Conservation (phyloP, 1,140 invertebrate species). For the Dolichoris vasculosae region DNA sequence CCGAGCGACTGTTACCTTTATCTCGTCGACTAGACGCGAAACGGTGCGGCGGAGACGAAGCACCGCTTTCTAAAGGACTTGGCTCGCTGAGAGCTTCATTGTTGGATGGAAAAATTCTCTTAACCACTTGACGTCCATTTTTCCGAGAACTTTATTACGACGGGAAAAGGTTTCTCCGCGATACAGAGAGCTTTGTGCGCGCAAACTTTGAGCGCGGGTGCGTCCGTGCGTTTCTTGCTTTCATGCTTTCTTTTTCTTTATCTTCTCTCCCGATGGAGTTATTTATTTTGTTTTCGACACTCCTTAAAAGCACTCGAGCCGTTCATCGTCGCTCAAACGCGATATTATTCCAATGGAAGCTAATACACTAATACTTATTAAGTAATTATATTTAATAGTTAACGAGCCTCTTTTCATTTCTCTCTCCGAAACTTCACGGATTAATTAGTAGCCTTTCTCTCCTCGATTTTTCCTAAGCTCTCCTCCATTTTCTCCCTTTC, state of each 20-base stretch:
- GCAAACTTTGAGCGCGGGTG: too few species aligned
- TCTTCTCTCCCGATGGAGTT: not conserved
- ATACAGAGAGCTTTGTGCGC: not conserved
- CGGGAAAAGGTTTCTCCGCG: constrained; percentile 23
- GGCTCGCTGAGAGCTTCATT: constrained; percentile 11
- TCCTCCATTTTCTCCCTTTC: too few species aligned
- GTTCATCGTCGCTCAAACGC: not conserved
- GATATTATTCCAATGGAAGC: not conserved
- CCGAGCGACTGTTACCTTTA: constrained; percentile 25
- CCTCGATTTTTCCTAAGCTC: too few species aligned
- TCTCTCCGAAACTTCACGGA: not conserved
- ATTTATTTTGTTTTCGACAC: not conserved
- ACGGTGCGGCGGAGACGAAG: constrained; percentile 28
- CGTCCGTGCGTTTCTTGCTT: too few species aligned
- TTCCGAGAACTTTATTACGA: constrained; percentile 34
- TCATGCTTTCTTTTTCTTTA: too few species aligned
- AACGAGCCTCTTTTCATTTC: not conserved
- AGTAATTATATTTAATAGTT: not conserved
- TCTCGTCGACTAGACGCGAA: constrained; percentile 33
- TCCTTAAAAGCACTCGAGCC: not conserved
- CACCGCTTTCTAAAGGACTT: not conserved
- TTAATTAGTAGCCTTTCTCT: too few species aligned
- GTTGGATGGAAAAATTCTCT: constrained; percentile 35
- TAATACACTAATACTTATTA: not conserved
- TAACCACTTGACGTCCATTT: constrained; percentile 45